Conservation (phyloP, 2,888 invertebrate species). For the Cheilosia vernalis region DNA sequence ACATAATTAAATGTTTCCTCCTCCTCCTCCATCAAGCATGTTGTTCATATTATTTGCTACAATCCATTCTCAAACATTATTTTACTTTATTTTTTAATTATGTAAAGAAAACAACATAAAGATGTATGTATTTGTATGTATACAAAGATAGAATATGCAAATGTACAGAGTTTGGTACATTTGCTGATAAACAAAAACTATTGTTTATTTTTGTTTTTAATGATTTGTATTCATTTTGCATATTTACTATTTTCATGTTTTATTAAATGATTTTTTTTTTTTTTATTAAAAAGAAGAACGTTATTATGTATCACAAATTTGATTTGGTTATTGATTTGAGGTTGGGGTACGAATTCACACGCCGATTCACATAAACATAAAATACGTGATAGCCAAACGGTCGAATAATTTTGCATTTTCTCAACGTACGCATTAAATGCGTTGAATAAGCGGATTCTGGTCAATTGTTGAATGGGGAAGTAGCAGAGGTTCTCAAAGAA, state of each 20-base stretch:
- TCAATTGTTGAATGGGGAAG: no score
- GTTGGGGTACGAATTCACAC: no score
- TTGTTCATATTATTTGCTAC: constrained; percentile 3
- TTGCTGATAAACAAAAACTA: constrained; percentile 7
- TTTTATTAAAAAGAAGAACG: constrained; percentile 12
- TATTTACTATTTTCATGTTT: constrained; percentile 39
- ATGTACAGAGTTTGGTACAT: constrained; percentile 16
- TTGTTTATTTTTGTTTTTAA: constrained; percentile 8
- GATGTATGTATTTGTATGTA: neutral
- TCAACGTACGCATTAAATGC: no score
- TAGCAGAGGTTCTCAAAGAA: no score
- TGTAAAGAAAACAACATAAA: constrained; percentile 13
- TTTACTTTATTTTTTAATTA: constrained; percentile 20
- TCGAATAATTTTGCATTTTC: no score
- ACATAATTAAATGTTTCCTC: neutral
- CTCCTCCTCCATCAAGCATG: neutral
- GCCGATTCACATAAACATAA: no score
- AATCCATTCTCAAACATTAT: constrained; percentile 1
- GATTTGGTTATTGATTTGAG: no score
- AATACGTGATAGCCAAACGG: no score
- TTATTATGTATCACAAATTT: neutral
- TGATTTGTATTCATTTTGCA: constrained; percentile 40
- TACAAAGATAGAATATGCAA: neutral
- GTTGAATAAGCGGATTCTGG: no score
- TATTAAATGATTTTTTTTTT: constrained; percentile 30